Conservation (phyloP, 2,888 invertebrate species). For the Synanthedon formicaeformis region DNA sequence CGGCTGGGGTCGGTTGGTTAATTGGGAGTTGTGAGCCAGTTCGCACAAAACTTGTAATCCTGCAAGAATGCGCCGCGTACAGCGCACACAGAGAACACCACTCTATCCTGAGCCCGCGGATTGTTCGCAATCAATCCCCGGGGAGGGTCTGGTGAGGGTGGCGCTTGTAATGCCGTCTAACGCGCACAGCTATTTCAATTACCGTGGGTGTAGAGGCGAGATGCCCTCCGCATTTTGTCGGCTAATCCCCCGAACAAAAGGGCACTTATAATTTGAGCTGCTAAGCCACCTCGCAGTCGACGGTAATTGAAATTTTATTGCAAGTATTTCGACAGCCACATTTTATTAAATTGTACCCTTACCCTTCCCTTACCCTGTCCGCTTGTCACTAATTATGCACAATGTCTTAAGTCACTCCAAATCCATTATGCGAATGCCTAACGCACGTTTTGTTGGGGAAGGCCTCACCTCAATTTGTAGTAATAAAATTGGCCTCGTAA, state of each 20-base stretch:
- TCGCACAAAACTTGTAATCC: conserved; percentile 41
- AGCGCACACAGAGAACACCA: background rate
- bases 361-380: background rate
- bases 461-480: too few species aligned
- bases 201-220: conserved; percentile 17
- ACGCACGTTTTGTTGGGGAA: too few species aligned
- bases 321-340: conserved; percentile 20
- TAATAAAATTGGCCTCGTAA: too few species aligned
- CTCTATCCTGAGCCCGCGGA: background rate
- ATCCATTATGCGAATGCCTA: too few species aligned
- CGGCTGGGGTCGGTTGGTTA: conserved; percentile 35
- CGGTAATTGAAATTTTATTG: conserved; percentile 49
- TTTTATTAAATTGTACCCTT: background rate
- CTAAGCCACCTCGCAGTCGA: conserved; percentile 18
- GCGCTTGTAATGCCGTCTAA: conserved; percentile 19
- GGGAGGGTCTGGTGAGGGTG: conserved; percentile 11
- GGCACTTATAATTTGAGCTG: conserved; percentile 30
- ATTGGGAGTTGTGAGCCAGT: conserved; percentile 16
- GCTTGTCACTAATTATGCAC: background rate
- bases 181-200: conserved; percentile 46
- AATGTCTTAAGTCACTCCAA: too few species aligned
- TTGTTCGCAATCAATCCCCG: background rate
- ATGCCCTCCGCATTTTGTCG: conserved; percentile 27
- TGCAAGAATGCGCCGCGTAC: conserved; percentile 24
- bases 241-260: conserved; percentile 46